Base-by-base conservation (phyloP, 2,113 vertebrate species). In the Fregetta grallaria region DNA sequence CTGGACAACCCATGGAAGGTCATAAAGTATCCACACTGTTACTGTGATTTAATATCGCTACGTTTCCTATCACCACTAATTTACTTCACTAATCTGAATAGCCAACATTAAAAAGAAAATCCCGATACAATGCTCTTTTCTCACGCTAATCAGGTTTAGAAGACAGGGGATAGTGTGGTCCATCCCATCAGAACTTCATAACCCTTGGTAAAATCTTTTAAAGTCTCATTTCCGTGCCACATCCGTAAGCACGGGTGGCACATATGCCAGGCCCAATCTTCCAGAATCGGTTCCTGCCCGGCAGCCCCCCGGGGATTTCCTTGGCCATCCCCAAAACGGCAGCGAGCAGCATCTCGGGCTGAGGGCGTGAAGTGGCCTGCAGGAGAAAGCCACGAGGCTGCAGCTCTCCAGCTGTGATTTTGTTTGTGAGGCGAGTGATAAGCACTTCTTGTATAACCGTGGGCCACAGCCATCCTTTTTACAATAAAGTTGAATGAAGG, bases 311-410 rank as follows among this genome's bases (percentile, higher is more conserved):
- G 0, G 32, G 21, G 20, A 56, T 56, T 44, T 78, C 56, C 47
- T 40, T 22, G 21, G 25, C 42, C 34, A 45, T 7, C 32, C 38
- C 81, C 58, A 50, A 18, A 30, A 38, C 2, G 0, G 62, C 15
- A 0, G 15, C 1, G 0, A 47, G 40, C 61, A 55, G 47, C 30
- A 47, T 30, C 40, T 42, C 4, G 0, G 27, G 42, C 63, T 38
- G 25, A 81, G 76, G 4, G 3, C 0, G 3, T 32, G 21, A 63
- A 38, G 32, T 7, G 50, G 15, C 36, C 59, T 42, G 32, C 32
- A 66, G 52, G 30, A 71, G 56, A 84, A 77, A 63, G 49, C 29
- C 44, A 62, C 1, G 2, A 49, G 72, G 19, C 59, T 45, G 30
- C 59, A 52, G 38, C 32, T 45, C 50, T 58, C 58, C 73, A 72